A percentile compares a stretch with the other conserved stretches of the same genome.
These are phyloP conservation scores for Corythornis cristatus DNA, from an alignment of 2,113 vertebrate genomes.

Conservation along the genomic window DNA sequence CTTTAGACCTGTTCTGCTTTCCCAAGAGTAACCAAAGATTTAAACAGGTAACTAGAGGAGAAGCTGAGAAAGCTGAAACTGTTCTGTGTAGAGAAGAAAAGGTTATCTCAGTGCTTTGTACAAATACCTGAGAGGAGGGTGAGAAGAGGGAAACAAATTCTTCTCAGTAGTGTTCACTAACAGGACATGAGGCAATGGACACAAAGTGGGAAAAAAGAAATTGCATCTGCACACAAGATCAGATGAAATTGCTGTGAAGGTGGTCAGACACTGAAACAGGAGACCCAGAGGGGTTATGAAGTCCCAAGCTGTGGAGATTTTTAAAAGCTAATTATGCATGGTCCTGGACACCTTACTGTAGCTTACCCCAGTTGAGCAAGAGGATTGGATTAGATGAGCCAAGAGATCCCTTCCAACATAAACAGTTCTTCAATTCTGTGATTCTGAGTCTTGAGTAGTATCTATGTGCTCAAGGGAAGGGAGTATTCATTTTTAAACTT, in stretches of 20 bases:
- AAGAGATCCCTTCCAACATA: not conserved
- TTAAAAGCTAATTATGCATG: not conserved
- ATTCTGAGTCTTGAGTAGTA: not conserved
- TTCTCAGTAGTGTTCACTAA: not conserved
- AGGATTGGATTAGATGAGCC: not conserved
- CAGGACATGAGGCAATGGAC: not conserved
- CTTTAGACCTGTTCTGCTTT: not conserved
- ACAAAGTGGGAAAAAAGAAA: not conserved
- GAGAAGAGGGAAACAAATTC: not conserved
- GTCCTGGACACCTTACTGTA: not conserved
- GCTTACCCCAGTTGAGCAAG: not conserved
- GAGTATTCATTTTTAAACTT: not conserved
- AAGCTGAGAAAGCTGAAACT: not conserved
- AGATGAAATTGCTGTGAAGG: not conserved
- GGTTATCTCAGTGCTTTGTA: not conserved
- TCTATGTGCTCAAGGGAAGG: not conserved
- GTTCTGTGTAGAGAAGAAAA: not conserved
- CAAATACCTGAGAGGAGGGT: not conserved
- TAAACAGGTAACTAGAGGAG: not conserved
- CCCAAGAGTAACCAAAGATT: not conserved
- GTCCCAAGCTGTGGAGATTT: not conserved
- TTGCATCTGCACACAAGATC: not conserved
- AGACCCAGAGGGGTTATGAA: not conserved
- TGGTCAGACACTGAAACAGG: not conserved
- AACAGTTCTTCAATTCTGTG: not conserved